Conservation (phyloP, 2,797 vertebrate genomes). For the Sebastes diaconus region DNA sequence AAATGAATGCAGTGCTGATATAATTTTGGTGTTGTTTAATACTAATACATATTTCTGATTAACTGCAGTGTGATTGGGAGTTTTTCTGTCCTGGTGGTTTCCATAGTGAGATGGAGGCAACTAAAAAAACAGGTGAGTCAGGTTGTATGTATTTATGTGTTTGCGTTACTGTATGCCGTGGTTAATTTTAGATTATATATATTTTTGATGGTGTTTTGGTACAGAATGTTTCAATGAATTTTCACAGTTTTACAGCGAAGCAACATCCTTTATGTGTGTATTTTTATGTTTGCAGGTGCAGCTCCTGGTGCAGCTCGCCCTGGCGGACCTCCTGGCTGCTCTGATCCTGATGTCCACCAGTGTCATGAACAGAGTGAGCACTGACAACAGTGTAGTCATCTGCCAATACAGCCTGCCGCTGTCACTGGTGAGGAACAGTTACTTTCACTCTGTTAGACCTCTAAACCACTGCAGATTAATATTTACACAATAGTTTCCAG, state of each 20-base stretch:
- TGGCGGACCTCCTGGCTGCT: slow-evolving; percentile 85
- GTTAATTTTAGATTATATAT: not conserved
- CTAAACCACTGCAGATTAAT: not conserved
- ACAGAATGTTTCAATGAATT: not conserved
- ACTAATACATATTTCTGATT: slow-evolving; percentile 14
- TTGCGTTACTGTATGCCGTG: not conserved
- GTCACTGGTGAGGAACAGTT: slow-evolving; percentile 77
- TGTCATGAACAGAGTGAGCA: slow-evolving; percentile 62
- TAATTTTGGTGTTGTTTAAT: not conserved
- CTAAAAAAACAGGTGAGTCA: slow-evolving; percentile 80
- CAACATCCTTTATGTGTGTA: not conserved
- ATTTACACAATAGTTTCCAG: not conserved
- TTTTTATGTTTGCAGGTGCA: slow-evolving; percentile 72
- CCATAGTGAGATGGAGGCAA: slow-evolving; percentile 69
- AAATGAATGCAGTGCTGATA: not conserved
- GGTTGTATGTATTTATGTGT: not conserved
- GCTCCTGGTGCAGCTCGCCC: slow-evolving; percentile 82
- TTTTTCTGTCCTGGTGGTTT: slow-evolving; percentile 80
- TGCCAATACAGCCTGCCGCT: slow-evolving; percentile 79
- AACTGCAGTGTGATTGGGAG: slow-evolving; percentile 85
- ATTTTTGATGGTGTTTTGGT: not conserved
- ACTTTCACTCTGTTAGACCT: not conserved
- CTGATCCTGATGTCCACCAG: slow-evolving; percentile 70
- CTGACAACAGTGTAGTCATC: slow-evolving; percentile 4
- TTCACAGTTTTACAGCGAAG: not conserved